A percentile compares a stretch with the other conserved stretches of the same genome.
Conservation (phyloP, 2,888 invertebrate genomes). For the Caenorhabditis sp. region DNA sequence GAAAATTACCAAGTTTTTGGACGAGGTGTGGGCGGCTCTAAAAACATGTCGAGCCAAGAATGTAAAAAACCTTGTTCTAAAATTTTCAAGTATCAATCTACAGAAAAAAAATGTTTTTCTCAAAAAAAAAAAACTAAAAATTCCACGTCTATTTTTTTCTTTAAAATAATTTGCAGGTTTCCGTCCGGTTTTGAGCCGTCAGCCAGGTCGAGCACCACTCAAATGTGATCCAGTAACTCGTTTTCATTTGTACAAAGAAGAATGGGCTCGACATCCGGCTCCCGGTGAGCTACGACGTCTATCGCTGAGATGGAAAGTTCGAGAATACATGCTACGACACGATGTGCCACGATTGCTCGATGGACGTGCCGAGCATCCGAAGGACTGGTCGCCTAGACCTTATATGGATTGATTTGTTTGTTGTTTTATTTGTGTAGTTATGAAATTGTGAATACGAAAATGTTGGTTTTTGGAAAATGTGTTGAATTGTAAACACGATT, state of each 20-base stretch:
- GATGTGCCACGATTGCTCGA: constrained; percentile 41
- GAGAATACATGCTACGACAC: constrained; percentile 58
- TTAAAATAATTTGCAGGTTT: constrained; percentile 40
- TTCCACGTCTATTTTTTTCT: too few species aligned
- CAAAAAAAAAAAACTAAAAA: too few species aligned
- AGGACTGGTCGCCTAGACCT: constrained; percentile 49
- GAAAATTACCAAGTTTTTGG: too few species aligned
- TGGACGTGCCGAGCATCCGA: constrained; percentile 26
- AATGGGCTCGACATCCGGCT: constrained; percentile 62
- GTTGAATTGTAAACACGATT: not conserved
- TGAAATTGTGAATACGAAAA: not conserved
- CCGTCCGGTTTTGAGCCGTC: constrained; percentile 38
- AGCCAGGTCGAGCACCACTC: constrained; percentile 61
- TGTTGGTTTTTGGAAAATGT: not conserved
- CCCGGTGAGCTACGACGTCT: constrained; percentile 62
- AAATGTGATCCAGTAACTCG: constrained; percentile 64
- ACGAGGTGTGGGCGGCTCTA: too few species aligned
- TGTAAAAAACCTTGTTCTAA: too few species aligned
- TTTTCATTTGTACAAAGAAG: constrained; percentile 58
- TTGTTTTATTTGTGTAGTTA: not conserved
- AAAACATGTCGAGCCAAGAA: too few species aligned
- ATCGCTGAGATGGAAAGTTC: constrained; percentile 66
- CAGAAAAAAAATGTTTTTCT: too few species aligned
- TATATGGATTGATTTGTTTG: constrained; percentile 40
- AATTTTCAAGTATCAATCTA: too few species aligned